Conservation (phyloP, 64 coral and sea anemone genomes). For the Porites lutea region DNA sequence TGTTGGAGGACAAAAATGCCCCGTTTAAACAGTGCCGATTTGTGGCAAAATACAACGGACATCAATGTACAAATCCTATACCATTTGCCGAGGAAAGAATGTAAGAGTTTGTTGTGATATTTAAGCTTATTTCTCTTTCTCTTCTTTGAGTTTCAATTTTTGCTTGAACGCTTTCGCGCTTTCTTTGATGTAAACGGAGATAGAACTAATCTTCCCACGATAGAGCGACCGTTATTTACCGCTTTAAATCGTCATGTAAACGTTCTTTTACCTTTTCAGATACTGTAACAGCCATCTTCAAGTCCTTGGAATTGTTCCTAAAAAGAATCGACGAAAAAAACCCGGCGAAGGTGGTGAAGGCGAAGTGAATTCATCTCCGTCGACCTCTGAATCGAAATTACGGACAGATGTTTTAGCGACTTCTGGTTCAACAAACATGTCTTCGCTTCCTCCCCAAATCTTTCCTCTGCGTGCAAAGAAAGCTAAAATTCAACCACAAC, state of each 20-base stretch:
- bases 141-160: background rate
- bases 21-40: conserved; percentile 99
- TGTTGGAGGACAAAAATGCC: conserved; percentile 99
- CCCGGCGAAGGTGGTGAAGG: conserved; percentile 74
- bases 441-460: conserved; percentile 74
- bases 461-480: conserved; percentile 79
- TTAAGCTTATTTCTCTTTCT: conserved; percentile 2
- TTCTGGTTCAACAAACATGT: conserved; percentile 73
- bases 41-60: conserved; percentile 99
- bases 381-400: conserved; percentile 72
- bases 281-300: conserved; percentile 99
- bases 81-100: conserved; percentile 98
- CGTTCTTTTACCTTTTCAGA: conserved; percentile 56
- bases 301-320: conserved; percentile 98
- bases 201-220: background rate
- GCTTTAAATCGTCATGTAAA: background rate
- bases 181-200: conserved; percentile 3
- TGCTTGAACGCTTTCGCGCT: conserved; percentile 15
- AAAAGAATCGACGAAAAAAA: conserved; percentile 98
- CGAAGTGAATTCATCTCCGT: conserved; percentile 64
- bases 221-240: background rate
- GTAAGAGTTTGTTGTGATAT: conserved; percentile 76
- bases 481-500: conserved; percentile 59
- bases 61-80: conserved; percentile 99
- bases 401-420: conserved; percentile 75